phyloP scores from a whole-genome alignment of 2,888 invertebrate species.

The Lamellibrachia satsuma region DNA sequence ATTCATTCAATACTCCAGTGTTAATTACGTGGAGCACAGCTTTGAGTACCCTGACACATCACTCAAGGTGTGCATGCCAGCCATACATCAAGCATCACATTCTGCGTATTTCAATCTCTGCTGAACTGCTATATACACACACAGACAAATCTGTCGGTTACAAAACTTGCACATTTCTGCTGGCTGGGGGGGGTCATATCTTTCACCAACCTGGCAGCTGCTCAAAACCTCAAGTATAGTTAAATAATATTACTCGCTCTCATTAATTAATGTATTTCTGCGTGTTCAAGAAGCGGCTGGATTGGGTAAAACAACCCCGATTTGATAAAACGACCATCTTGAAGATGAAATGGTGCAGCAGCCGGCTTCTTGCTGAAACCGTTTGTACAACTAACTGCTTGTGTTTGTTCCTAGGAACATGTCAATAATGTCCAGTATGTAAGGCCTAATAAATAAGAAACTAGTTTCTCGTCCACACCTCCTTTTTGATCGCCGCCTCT shows the following conservation, averaged over 20 bases:
- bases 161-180: not conserved
- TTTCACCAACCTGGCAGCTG: not conserved
- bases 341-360: too few relatives aligned
- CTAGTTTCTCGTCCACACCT: too few relatives aligned
- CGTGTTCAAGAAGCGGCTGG: too few relatives aligned
- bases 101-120: not conserved
- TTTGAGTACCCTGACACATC: not conserved
- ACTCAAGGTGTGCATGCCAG: not conserved
- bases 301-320: too few relatives aligned
- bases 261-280: not conserved
- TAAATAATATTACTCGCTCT: too few relatives aligned
- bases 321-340: too few relatives aligned
- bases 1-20: not conserved
- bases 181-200: not conserved
- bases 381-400: too few relatives aligned
- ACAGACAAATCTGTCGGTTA: not conserved
- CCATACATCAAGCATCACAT: not conserved
- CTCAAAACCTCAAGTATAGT: not conserved
- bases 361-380: too few relatives aligned
- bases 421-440: too few relatives aligned
- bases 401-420: too few relatives aligned
- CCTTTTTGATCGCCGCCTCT: too few relatives aligned
- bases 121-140: conserved; percentile 1
- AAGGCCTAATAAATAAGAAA: too few relatives aligned
- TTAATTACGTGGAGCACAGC: not conserved